phyloP scores from a whole-genome alignment of 2,888 invertebrate genomes.

The Drosophila anomelani region DNA sequence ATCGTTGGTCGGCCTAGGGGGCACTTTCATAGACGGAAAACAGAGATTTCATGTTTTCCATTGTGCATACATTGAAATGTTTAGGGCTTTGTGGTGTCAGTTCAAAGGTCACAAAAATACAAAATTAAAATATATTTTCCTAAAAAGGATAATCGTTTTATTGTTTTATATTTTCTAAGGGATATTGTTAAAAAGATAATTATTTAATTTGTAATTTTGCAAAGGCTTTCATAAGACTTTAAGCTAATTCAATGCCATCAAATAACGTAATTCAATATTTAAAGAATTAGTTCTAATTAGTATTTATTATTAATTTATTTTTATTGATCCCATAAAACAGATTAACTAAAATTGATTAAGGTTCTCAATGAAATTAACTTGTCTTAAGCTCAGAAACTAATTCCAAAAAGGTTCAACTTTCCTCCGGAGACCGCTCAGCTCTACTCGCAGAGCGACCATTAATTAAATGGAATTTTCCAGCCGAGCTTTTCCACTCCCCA shows the following conservation, averaged over 20 bases:
- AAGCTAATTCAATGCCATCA: too few species aligned
- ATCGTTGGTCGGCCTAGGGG: neutral
- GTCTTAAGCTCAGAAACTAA: neutral
- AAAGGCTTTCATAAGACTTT: neutral
- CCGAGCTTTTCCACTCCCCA: too few species aligned
- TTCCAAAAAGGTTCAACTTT: neutral
- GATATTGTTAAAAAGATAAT: neutral
- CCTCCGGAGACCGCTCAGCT: neutral
- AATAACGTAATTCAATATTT: neutral
- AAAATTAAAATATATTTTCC: neutral
- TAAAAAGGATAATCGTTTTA: neutral
- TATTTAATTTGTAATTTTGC: neutral
- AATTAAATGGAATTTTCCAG: constrained; percentile 5
- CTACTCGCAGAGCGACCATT: neutral
- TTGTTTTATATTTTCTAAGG: neutral
- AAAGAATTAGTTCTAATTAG: neutral
- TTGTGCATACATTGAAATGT: constrained; percentile 1
- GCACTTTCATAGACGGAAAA: neutral
- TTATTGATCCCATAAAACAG: neutral
- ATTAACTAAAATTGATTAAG: neutral
- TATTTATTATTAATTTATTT: neutral
- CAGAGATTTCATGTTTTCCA: neutral
- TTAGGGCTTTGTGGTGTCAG: neutral
- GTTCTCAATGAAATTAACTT: neutral
- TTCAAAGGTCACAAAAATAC: neutral